Evolutionary conservation across 2,797 vertebrate species (phyloP).

Genomic region (Amblyopsis hoosieri): DNA sequence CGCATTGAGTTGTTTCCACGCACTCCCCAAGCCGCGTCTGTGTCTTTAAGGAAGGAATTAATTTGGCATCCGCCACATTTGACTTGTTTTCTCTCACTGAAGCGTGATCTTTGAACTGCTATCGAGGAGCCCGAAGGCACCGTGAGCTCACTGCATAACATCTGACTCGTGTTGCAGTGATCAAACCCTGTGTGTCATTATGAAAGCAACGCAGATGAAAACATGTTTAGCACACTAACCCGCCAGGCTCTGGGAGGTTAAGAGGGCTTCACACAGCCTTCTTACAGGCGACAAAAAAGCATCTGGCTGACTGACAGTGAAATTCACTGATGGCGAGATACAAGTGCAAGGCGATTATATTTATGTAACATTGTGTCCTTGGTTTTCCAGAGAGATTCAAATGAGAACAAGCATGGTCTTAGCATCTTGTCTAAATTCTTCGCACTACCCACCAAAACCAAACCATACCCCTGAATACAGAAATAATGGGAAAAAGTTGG

Average conservation of each 20-base stretch:
- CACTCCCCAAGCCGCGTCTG: constrained; percentile 31
- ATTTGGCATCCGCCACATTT: constrained; percentile 73
- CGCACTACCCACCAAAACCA: constrained; percentile 16
- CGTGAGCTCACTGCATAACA: constrained; percentile 73
- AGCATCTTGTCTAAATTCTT: constrained; percentile 35
- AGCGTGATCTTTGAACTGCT: constrained; percentile 77
- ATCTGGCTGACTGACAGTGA: constrained; percentile 34
- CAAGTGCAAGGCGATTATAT: constrained; percentile 24
- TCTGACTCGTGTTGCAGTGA: constrained; percentile 77
- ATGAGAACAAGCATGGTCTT: constrained; percentile 2
- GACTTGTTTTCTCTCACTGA: constrained; percentile 75
- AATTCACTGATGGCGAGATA: constrained; percentile 31
- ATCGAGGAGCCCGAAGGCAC: constrained; percentile 75
- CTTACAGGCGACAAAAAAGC: constrained; percentile 3
- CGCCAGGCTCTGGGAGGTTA: constrained; percentile 54
- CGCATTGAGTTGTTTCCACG: constrained; percentile 19
- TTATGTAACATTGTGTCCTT: constrained; percentile 24
- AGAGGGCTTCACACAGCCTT: constrained; percentile 35
- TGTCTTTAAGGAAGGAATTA: constrained; percentile 75
- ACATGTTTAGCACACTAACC: constrained; percentile 68
- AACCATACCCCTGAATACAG: neutral
- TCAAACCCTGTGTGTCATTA: constrained; percentile 73
- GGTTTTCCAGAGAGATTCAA: constrained; percentile 16
- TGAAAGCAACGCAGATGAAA: constrained; percentile 70
- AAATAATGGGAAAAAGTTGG: constrained; percentile 17